phyloP scores from a whole-genome alignment of 1,140 invertebrate species.

The Rhopalosiphum padi region DNA sequence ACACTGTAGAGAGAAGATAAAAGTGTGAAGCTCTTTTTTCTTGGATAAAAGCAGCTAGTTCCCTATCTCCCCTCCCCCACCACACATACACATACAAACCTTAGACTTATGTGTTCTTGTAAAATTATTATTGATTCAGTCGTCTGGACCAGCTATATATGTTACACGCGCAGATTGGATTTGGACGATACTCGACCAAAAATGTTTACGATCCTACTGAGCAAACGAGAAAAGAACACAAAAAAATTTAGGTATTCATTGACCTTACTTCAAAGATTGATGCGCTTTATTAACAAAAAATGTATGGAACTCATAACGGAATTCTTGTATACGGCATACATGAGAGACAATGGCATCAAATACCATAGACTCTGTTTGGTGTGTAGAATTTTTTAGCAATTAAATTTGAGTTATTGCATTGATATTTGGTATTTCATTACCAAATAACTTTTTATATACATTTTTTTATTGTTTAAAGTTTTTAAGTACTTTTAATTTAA shows the following conservation, averaged over 20 bases:
- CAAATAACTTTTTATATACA: background rate
- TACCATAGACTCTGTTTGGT: background rate
- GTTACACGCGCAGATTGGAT: background rate
- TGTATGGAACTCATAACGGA: slow-evolving; percentile 13
- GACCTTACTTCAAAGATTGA: slow-evolving; percentile 29
- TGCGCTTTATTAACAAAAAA: slow-evolving; percentile 30
- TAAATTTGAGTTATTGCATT: slow-evolving; percentile 35
- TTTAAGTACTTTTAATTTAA: background rate
- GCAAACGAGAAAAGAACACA: background rate
- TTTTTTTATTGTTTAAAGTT: slow-evolving; percentile 34
- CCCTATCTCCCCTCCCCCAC: too few relatives aligned
- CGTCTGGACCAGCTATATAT: background rate
- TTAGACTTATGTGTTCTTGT: background rate
- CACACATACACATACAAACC: background rate
- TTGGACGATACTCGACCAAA: background rate
- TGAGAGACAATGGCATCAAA: slow-evolving; percentile 4
- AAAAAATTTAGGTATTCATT: background rate
- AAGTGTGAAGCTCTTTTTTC: background rate
- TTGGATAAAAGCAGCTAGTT: background rate
- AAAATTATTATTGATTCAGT: background rate
- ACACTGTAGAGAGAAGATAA: background rate
- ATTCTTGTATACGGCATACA: background rate
- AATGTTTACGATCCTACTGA: background rate
- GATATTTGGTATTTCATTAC: slow-evolving; percentile 35
- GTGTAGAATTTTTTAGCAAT: slow-evolving; percentile 39